Conservation (phyloP, 35 echinoderm and acorn worm species). For the Lytechinus pictus region DNA sequence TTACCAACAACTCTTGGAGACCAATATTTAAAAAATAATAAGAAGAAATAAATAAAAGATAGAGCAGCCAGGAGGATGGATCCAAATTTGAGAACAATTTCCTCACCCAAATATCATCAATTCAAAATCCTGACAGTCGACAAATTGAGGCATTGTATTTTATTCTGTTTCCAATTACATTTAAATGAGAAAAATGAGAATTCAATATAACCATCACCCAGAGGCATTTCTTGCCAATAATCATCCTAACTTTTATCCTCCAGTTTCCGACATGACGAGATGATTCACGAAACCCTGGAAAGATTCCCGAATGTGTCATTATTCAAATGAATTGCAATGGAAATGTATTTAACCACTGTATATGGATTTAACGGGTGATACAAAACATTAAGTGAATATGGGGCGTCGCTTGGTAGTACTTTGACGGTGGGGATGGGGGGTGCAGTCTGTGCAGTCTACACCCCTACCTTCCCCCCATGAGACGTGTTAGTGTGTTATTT, state of each 20-base stretch:
- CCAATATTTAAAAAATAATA: not conserved
- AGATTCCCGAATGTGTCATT: not conserved
- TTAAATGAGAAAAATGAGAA: not conserved
- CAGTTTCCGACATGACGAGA: not conserved
- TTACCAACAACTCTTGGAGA: not conserved
- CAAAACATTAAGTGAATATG: too few species aligned
- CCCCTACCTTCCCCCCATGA: not conserved
- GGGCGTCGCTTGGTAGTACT: too few species aligned
- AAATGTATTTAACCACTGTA: not conserved
- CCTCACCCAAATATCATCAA: not conserved
- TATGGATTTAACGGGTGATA: too few species aligned
- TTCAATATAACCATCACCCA: not conserved
- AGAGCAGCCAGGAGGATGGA: not conserved
- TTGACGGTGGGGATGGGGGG: too few species aligned
- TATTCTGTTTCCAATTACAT: not conserved
- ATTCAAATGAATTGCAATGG: not conserved
- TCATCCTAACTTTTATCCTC: not conserved
- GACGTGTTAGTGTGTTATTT: not conserved
- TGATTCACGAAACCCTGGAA: not conserved
- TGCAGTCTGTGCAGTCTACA: not conserved
- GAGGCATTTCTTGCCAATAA: constrained; percentile 3
- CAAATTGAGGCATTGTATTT: constrained; percentile 4
- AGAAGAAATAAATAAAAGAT: not conserved
- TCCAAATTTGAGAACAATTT: not conserved
- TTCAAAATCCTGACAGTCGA: not conserved